These are phyloP conservation scores for Drosophila suboccidentalis DNA, from an alignment of 2,888 invertebrate species.

Conservation along the genomic window DNA sequence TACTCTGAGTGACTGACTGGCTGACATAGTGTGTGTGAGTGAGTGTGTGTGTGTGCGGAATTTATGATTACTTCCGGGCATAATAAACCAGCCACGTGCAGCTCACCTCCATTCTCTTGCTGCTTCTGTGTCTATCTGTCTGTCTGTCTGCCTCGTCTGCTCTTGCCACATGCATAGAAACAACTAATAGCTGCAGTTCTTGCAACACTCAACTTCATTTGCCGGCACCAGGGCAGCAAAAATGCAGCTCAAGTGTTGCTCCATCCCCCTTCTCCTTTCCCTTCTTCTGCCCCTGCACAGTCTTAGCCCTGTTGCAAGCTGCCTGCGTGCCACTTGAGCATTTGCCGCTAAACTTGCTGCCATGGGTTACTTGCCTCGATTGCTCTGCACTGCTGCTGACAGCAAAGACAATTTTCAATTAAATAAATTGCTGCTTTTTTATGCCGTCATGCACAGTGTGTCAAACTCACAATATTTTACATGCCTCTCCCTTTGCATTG, in stretches of 20 bases:
- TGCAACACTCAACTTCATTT: conserved; percentile 49
- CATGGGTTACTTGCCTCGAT: conserved; percentile 27
- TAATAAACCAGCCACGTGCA: conserved; percentile 72
- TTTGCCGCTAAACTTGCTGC: conserved; percentile 51
- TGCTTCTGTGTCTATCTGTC: background rate
- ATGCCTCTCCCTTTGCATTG: background rate
- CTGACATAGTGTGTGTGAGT: conserved; percentile 11
- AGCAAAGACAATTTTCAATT: conserved; percentile 79
- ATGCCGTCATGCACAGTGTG: conserved; percentile 56
- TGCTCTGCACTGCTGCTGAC: conserved; percentile 59
- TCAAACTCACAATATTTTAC: background rate
- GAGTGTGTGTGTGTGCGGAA: conserved; percentile 55
- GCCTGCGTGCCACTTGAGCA: conserved; percentile 49
- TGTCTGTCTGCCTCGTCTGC: conserved; percentile 31
- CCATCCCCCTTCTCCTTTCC: background rate
- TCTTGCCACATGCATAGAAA: conserved; percentile 65
- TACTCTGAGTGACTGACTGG: conserved; percentile 34
- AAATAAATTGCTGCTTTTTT: conserved; percentile 74
- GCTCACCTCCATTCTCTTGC: conserved; percentile 7
- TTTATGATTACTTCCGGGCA: conserved; percentile 78
- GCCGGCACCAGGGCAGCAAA: conserved; percentile 31
- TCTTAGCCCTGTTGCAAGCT: conserved; percentile 15
- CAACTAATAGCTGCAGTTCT: conserved; percentile 71
- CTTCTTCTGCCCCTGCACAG: no score
- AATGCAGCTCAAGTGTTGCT: conserved; percentile 60